Evolutionary conservation across 2,888 invertebrate genomes (phyloP).

Genomic region (Drosophila parthenogenetica): DNA sequence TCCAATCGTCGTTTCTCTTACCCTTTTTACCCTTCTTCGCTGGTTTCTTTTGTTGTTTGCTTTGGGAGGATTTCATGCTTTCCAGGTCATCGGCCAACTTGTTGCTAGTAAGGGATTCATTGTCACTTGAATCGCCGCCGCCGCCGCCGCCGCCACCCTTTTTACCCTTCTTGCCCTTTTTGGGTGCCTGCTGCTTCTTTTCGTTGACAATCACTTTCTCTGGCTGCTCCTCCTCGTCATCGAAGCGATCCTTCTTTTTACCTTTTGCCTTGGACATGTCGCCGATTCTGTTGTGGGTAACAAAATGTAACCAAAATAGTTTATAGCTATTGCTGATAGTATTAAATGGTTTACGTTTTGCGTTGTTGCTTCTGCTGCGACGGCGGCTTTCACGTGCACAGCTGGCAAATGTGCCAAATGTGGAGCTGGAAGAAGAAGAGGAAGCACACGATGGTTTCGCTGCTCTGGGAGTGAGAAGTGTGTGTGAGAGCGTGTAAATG

Average conservation of each 20-base stretch:
- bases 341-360: conserved; percentile 23
- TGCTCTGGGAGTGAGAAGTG: neutral
- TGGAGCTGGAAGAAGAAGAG: conserved; percentile 38
- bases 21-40: conserved; percentile 84
- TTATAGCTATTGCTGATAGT: neutral
- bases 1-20: conserved; percentile 86
- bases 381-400: conserved; percentile 74
- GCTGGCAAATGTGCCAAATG: conserved; percentile 67
- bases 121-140: conserved; percentile 86
- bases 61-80: conserved; percentile 65
- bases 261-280: conserved; percentile 75
- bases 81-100: conserved; percentile 82
- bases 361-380: conserved; percentile 23
- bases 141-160: conserved; percentile 85
- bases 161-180: conserved; percentile 78
- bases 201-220: conserved; percentile 53
- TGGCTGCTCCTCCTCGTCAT: conserved; percentile 69
- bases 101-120: conserved; percentile 82
- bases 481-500: neutral
- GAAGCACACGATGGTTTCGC: conserved; percentile 25
- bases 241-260: conserved; percentile 81
- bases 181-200: conserved; percentile 65
- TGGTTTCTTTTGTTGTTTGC: conserved; percentile 77
- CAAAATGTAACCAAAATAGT: conserved; percentile 3
- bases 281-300: neutral